Evolutionary conservation across 2,113 vertebrate genomes (phyloP), one percentile per base, ranked within the genome.

Genomic region (Tautogolabrus adspersus): DNA sequence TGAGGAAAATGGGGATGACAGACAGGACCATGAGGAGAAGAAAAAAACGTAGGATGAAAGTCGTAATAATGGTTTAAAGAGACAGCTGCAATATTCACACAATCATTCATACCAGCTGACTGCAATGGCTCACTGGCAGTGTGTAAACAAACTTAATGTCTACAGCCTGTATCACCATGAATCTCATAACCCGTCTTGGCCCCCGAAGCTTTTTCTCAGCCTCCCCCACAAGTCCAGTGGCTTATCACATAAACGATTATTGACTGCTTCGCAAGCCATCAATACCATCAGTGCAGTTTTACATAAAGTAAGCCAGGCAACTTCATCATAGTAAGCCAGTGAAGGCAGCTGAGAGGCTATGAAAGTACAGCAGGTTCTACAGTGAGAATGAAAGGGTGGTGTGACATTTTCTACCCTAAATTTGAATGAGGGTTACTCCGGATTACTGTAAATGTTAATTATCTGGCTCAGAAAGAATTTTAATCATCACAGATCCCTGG

Each of bases 221-320:
- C 85, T 84, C 65, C 66, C 77, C 44, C 74, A 74, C 81, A 77
- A 84, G 76, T 91, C 78, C 85, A 80, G 74, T 84, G 79, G 84
- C 84, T 93, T 91, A 92, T 87, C 86, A 86, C 82, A 79, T 75
- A 90, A 92, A 92, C 51, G 79, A 92, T 90, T 92, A 91, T 91
- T 78, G 89, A 87, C 85, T 81, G 63, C 85, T 61, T 80, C 77
- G 65, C 66, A 57, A 78, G 80, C 79, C 77, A 75, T 91, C 86
- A 90, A 90, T 93, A 85, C 49, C 61, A 76, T 87, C 81, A 83
- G 75, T 51, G 77, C 73, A 81, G 84, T 86, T 91, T 89, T 89
- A 86, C 89, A 91, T 91, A 88, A 59, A 51, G 64, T 83, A 88
- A 89, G 83, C 78, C 72, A 8, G 23, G 66, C 77, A 79, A 70